Conservation (phyloP, 2,888 invertebrate species). For the Diadegma fenestrale region DNA sequence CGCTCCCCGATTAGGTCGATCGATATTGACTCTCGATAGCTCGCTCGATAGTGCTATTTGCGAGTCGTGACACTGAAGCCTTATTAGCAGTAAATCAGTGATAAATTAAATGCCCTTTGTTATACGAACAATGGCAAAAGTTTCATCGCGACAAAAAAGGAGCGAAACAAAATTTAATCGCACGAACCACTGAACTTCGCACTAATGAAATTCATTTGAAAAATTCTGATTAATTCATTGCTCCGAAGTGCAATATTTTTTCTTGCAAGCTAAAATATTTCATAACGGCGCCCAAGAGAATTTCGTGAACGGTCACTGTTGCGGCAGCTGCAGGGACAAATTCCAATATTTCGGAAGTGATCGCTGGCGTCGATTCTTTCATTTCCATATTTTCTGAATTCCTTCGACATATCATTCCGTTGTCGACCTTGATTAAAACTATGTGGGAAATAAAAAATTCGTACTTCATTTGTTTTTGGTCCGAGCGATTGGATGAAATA, state of each 20-base stretch:
- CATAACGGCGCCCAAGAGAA: background rate
- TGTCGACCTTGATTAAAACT: background rate
- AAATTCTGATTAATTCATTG: background rate
- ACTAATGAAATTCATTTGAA: background rate
- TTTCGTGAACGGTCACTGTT: background rate
- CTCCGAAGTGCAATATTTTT: too few species aligned
- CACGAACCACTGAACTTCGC: background rate
- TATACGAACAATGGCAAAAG: background rate
- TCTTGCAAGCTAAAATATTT: background rate
- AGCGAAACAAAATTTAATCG: background rate
- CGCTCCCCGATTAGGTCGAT: slow-evolving; percentile 49
- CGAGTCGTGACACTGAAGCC: slow-evolving; percentile 1
- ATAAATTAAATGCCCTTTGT: background rate
- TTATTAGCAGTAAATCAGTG: slow-evolving; percentile 33
- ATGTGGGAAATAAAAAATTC: background rate
- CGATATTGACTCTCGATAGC: slow-evolving; percentile 29
- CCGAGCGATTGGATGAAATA: background rate
- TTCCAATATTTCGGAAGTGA: background rate
- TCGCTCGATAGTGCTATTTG: slow-evolving; percentile 11
- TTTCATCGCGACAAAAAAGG: background rate
- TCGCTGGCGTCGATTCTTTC: background rate
- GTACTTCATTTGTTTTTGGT: background rate
- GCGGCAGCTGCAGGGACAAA: background rate
- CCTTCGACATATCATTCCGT: background rate
- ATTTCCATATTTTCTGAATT: slow-evolving; percentile 9